Percentiles rank a stretch among this genome's conserved stretches.
phyloP scores from a whole-genome alignment of 2,113 vertebrate genomes.

The Lathamus discolor region DNA sequence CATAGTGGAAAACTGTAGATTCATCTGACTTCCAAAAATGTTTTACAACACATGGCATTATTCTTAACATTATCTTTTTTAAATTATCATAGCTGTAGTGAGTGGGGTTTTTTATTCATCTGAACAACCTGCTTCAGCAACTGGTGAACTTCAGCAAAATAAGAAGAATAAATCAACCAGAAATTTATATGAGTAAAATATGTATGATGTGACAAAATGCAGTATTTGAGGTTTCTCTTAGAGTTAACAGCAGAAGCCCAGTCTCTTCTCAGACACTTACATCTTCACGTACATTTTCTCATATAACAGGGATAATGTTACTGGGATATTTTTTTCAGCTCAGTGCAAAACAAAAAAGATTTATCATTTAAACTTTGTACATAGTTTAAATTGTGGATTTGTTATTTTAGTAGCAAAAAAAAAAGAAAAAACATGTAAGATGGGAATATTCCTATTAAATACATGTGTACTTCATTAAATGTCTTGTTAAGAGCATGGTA shows the following conservation, averaged over 20 bases:
- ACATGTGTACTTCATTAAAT: not conserved
- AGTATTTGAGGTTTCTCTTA: not conserved
- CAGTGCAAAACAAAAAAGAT: not conserved
- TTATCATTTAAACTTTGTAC: not conserved
- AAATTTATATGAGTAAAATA: not conserved
- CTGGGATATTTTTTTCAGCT: not conserved
- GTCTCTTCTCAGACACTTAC: not conserved
- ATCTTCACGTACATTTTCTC: not conserved
- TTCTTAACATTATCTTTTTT: not conserved
- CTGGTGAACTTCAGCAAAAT: not conserved
- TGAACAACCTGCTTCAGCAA: not conserved
- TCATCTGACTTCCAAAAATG: not conserved
- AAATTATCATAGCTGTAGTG: not conserved
- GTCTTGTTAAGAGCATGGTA: not conserved
- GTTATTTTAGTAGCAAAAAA: not conserved
- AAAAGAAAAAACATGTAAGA: rapidly evolving
- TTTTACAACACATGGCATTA: not conserved
- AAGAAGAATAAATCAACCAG: not conserved
- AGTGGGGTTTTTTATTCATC: not conserved
- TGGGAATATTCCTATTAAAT: not conserved
- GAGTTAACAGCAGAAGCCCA: not conserved
- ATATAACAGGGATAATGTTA: not conserved
- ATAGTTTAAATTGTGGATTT: not conserved
- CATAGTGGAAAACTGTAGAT: not conserved
- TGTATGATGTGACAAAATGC: not conserved